Conservation (phyloP, 2,797 vertebrate genomes). For the Oophaga sylvatica region DNA sequence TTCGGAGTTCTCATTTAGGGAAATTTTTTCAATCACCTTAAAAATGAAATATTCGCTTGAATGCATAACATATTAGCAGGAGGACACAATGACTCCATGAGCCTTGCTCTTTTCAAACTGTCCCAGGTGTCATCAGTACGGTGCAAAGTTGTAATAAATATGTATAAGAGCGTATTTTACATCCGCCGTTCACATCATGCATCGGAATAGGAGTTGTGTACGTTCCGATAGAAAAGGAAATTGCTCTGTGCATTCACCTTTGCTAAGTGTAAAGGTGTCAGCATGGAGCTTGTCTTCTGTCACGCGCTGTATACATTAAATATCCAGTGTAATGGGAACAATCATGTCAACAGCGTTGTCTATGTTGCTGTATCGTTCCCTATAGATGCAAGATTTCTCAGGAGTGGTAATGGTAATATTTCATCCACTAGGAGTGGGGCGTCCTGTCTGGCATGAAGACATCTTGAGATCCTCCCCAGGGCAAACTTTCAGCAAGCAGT, state of each 20-base stretch:
- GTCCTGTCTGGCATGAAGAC: neutral
- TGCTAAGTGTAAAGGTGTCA: neutral
- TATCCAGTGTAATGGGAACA: neutral
- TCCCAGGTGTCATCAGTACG: neutral
- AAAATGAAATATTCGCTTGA: neutral
- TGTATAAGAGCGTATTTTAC: neutral
- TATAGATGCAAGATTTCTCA: neutral
- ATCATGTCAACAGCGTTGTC: neutral
- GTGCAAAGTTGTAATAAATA: conserved; percentile 26
- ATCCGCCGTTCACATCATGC: neutral
- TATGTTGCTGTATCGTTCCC: neutral
- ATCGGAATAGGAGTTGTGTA: conserved; percentile 8
- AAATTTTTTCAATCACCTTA: neutral
- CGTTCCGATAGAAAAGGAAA: neutral
- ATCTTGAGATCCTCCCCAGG: too few relatives aligned
- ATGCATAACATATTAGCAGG: neutral
- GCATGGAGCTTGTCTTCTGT: neutral
- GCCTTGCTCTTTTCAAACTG: conserved; percentile 5
- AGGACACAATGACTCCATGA: neutral
- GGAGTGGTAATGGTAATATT: neutral
- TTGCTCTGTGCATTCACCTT: neutral
- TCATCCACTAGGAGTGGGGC: neutral
- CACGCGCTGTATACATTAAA: neutral
- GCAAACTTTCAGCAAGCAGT: too few relatives aligned
- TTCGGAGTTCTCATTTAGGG: neutral